These are phyloP conservation scores for Epizoanthus illoricatus DNA, from an alignment of 92 coral and sea anemone species.

Conservation along the genomic window DNA sequence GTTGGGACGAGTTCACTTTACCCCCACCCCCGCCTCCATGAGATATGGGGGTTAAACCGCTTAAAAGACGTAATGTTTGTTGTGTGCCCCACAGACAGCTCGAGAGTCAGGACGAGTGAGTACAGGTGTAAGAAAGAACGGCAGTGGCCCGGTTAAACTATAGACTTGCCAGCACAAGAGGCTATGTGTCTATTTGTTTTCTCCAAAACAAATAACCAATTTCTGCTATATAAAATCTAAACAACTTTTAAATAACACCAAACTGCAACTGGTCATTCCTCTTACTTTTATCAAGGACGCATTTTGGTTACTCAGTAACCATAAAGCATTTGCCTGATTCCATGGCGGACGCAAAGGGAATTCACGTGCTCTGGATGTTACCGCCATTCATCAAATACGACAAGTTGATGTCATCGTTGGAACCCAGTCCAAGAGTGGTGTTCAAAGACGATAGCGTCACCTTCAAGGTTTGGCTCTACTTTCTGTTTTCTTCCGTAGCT, in stretches of 20 bases:
- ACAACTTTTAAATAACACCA: background rate
- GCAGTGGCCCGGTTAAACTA: too few relatives aligned
- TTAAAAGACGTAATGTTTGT: too few relatives aligned
- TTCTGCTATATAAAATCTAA: background rate
- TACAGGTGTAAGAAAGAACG: too few relatives aligned
- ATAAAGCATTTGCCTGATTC: constrained; percentile 68
- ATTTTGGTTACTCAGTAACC: constrained; percentile 47
- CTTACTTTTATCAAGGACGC: constrained; percentile 41
- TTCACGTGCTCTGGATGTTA: constrained; percentile 81
- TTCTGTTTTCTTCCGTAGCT: background rate
- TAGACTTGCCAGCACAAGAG: background rate
- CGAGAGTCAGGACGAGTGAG: too few relatives aligned
- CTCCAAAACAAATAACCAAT: too few relatives aligned
- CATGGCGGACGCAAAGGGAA: constrained; percentile 59
- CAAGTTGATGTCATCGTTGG: constrained; percentile 47
- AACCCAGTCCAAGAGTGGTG: constrained; percentile 38
- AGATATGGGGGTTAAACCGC: too few relatives aligned
- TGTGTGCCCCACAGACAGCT: too few relatives aligned
- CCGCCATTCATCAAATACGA: constrained; percentile 63
- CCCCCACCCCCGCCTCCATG: too few relatives aligned
- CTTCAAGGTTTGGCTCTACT: constrained; percentile 59
- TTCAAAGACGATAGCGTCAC: constrained; percentile 67
- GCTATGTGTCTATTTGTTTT: background rate
- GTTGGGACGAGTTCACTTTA: too few relatives aligned
- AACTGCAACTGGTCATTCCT: background rate